phyloP scores from a whole-genome alignment of 2,888 invertebrate genomes.

The Apamea sordens region DNA sequence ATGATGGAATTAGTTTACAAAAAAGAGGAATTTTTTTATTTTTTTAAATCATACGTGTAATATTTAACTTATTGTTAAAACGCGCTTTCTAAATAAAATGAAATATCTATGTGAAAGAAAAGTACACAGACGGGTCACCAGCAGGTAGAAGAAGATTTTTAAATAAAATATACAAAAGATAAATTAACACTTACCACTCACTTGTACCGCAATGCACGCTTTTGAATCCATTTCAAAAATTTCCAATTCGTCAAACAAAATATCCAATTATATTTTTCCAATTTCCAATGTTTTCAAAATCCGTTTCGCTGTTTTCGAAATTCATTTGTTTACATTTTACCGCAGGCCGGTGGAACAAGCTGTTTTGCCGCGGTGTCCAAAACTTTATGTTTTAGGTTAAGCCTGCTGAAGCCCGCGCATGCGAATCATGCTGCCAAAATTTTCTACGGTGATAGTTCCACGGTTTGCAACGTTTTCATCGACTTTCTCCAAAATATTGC shows the following conservation, averaged over 20 bases:
- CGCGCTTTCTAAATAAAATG: not conserved
- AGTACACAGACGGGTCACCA: not conserved
- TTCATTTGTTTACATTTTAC: constrained; percentile 69
- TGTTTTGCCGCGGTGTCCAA: constrained; percentile 66
- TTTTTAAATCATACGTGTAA: not conserved
- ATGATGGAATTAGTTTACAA: not conserved
- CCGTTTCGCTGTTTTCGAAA: constrained; percentile 30
- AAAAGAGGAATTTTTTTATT: not conserved
- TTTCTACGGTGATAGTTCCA: constrained; percentile 63
- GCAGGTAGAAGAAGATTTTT: not conserved
- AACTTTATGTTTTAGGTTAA: constrained; percentile 68
- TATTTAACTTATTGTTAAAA: not conserved
- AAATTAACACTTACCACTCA: constrained; percentile 36
- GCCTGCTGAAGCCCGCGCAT: constrained; percentile 73
- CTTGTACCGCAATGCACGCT: not conserved
- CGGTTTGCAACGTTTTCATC: constrained; percentile 83
- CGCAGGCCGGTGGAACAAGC: constrained; percentile 58
- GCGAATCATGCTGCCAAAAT: constrained; percentile 78
- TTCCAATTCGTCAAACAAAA: constrained; percentile 26
- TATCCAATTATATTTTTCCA: constrained; percentile 21
- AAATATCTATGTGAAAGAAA: not conserved
- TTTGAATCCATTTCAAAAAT: constrained; percentile 42
- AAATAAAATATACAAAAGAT: not conserved
- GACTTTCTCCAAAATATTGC: constrained; percentile 75
- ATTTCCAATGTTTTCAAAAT: constrained; percentile 37